Conservation (phyloP, 2,113 vertebrate genomes). For the Dromiciops gliroides region DNA sequence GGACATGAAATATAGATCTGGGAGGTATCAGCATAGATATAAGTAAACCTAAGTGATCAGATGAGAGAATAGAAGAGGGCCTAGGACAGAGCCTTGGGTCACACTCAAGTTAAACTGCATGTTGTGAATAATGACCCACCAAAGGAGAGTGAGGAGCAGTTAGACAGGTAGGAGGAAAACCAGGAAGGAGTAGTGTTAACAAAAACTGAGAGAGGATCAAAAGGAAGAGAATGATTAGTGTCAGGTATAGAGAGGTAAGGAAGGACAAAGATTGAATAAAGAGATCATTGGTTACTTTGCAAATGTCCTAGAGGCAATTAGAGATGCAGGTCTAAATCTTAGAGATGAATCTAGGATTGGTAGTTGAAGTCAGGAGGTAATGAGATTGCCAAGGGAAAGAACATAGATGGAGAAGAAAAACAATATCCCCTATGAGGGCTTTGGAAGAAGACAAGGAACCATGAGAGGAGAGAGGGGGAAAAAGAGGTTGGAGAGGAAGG, state of each 20-base stretch:
- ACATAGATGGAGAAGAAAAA: background rate
- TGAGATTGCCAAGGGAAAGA: background rate
- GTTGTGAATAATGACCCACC: background rate
- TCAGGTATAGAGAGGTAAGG: background rate
- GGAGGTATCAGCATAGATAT: no score
- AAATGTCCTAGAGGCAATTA: background rate
- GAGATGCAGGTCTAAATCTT: background rate
- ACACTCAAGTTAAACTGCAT: background rate
- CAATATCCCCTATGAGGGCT: background rate
- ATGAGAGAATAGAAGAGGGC: no score
- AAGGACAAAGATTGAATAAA: background rate
- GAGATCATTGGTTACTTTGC: background rate
- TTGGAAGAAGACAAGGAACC: background rate
- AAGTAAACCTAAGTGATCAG: no score
- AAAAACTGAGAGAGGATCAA: background rate
- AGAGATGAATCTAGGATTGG: background rate
- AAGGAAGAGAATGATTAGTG: no score
- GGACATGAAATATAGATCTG: background rate
- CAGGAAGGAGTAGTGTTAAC: background rate
- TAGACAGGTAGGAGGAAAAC: background rate
- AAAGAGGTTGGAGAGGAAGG: background rate
- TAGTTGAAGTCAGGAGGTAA: background rate
- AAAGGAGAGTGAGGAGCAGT: background rate
- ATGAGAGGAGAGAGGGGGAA: background rate
- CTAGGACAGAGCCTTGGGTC: no score